Conservation (phyloP, 2,888 invertebrate species). For the Danaus chrysippus region DNA sequence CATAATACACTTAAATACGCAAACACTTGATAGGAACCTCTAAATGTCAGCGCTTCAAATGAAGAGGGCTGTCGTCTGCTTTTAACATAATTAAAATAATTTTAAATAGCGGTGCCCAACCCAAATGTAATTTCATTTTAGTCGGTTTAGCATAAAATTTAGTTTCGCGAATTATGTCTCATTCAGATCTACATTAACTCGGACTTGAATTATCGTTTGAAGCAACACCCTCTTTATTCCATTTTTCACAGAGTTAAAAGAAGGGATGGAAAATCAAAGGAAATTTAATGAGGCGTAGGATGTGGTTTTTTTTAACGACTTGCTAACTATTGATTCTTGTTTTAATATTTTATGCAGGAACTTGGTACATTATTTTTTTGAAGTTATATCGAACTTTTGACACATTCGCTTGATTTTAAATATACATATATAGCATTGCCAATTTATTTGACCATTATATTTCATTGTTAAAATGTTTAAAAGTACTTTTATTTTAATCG, state of each 20-base stretch:
- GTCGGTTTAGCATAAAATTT: constrained; percentile 75
- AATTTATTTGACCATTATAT: too few species aligned
- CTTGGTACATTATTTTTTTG: background rate
- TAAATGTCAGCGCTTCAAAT: constrained; percentile 50
- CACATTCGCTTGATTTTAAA: too few species aligned
- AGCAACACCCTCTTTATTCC: constrained; percentile 62
- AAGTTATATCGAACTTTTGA: too few species aligned
- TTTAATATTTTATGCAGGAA: background rate
- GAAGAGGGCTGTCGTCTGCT: constrained; percentile 79
- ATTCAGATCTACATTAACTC: constrained; percentile 46
- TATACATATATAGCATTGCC: too few species aligned
- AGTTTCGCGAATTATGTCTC: constrained; percentile 76
- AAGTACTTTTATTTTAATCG: too few species aligned
- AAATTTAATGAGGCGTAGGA: constrained; percentile 40
- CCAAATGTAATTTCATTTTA: constrained; percentile 72
- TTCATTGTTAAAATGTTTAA: too few species aligned
- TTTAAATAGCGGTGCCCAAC: constrained; percentile 75
- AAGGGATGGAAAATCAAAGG: constrained; percentile 39
- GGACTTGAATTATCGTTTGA: constrained; percentile 69
- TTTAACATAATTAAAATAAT: constrained; percentile 79
- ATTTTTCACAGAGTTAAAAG: constrained; percentile 59
- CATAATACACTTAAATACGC: background rate
- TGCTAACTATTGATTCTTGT: constrained; percentile 33
- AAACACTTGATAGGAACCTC: constrained; percentile 32
- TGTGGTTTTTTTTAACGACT: constrained; percentile 37